Conservation (phyloP, 2,797 vertebrate genomes). For the Gymnopithys bicolor region DNA sequence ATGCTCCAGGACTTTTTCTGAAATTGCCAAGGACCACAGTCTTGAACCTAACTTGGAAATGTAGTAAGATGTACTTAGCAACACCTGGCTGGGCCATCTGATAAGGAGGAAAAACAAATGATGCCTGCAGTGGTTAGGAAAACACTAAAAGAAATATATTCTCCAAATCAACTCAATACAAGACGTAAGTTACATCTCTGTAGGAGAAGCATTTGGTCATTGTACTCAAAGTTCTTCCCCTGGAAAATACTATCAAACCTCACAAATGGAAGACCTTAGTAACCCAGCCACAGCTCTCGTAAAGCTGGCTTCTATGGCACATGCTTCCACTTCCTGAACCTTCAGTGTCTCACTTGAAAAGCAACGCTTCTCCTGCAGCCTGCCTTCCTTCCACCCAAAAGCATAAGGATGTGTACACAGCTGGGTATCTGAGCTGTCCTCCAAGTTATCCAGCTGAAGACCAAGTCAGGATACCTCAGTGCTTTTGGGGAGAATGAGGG, state of each 20-base stretch:
- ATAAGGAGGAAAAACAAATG: neutral
- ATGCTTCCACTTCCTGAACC: neutral
- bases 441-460: neutral
- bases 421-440: neutral
- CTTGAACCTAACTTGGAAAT: neutral
- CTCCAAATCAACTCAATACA: neutral
- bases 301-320: neutral
- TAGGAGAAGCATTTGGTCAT: neutral
- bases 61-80: neutral
- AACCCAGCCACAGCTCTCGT: neutral
- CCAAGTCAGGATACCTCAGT: neutral
- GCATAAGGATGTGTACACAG: neutral
- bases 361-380: neutral
- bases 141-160: neutral
- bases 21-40: neutral
- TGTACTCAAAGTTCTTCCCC: neutral
- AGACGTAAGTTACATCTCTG: neutral
- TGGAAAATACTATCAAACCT: conserved; percentile 15
- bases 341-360: neutral
- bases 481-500: neutral
- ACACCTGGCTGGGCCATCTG: neutral
- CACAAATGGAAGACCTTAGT: conserved; percentile 17
- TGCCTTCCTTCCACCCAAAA: neutral
- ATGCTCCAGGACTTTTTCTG: neutral
- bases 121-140: neutral